Evolutionary conservation across 2,888 invertebrate species (phyloP), one percentile per base, ranked within the genome.

Genomic region (Platycheirus rosarum): DNA sequence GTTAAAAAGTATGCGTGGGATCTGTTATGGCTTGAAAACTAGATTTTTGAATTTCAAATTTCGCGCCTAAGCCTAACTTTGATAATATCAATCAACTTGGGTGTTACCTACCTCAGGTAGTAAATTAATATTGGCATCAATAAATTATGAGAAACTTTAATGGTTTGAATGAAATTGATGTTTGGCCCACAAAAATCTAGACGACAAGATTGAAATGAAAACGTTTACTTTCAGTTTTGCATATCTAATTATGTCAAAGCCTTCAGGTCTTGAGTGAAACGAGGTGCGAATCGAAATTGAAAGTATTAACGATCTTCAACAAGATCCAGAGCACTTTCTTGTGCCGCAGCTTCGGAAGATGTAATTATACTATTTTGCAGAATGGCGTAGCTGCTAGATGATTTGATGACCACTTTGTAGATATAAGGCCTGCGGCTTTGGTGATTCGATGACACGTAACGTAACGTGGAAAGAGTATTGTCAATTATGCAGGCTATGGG

Each of bases 311-410:
- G 0, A n/a, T 35, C 13, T n/a, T 13, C 13, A 13, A 49, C 11
- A 37, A n/a, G n/a, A 40, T 35, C 69, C 26, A 18, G n/a, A 60
- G 13, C 20, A 71, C 76, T 80, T 80, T 76, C 76, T n/a, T 37
- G 60, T 71, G 35, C 18, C 44, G 7, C 3, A 40, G 60, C 40
- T 53, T 26, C 16, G 32, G 29, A 65, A 44, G 13, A 42, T 66
- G 49, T 62, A 26, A 57, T 48, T 53, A 51, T 40, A 60, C 32
- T 57, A 16, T 11, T 14, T 29, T 23, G 16, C 42, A 57, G 16
- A 44, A 37, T 53, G 44, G 20, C 42, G 57, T 42, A 29, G 20
- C 51, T n/a, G n/a, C n/a, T n/a, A n/a, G n/a, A n/a, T 60, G 14
- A 49, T 66, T 71, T 26, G 23, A 49, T 40, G 23, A 14, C 62